These are phyloP conservation scores for Forbesichthys papilliferus DNA, from an alignment of 2,113 vertebrate genomes.

Conservation along the genomic window DNA sequence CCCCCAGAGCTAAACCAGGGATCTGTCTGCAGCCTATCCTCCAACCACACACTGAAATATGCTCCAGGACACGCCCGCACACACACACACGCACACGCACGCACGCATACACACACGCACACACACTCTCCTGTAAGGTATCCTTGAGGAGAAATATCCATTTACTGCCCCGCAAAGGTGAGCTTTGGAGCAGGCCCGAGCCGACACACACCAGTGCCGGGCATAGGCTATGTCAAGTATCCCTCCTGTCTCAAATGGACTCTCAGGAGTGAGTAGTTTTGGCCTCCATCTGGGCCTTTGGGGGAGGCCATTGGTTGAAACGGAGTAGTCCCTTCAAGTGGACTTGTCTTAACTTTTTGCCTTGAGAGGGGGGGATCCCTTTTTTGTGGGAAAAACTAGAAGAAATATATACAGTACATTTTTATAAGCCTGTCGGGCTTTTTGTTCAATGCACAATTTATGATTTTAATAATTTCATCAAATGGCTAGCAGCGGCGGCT, in stretches of 20 bases:
- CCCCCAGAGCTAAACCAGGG: conserved; percentile 68
- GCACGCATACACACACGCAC: neutral
- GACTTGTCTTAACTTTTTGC: conserved; percentile 37
- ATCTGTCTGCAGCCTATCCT: conserved; percentile 65
- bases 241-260: conserved; percentile 27
- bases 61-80: conserved; percentile 41
- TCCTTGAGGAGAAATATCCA: conserved; percentile 58
- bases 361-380: conserved; percentile 24
- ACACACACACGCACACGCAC: conserved; percentile 12
- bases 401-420: conserved; percentile 6
- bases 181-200: conserved; percentile 32
- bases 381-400: conserved; percentile 22
- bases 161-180: conserved; percentile 55
- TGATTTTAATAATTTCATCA: conserved; percentile 36
- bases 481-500: conserved; percentile 34
- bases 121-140: conserved; percentile 49
- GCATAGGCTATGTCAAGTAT: conserved; percentile 36
- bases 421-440: conserved; percentile 18
- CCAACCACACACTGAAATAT: conserved; percentile 64
- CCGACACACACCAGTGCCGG: conserved; percentile 32
- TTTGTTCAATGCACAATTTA: conserved; percentile 45
- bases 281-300: conserved; percentile 20
- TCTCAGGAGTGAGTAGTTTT: conserved; percentile 29
- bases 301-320: conserved; percentile 34
- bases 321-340: conserved; percentile 21